phyloP scores from a whole-genome alignment of 2,797 vertebrate species.

The Myotis planiceps region DNA sequence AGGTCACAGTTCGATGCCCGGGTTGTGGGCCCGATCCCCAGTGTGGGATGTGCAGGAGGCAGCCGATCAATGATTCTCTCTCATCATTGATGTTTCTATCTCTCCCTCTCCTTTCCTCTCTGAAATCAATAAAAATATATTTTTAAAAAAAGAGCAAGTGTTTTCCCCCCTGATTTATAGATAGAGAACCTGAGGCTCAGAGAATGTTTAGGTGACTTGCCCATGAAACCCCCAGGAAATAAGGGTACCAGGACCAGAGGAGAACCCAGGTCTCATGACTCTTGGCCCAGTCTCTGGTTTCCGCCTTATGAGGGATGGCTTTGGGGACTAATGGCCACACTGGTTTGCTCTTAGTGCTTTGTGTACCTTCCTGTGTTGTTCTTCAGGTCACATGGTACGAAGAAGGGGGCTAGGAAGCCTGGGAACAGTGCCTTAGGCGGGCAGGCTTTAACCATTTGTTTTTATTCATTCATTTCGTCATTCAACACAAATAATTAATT shows the following conservation, averaged over 20 bases:
- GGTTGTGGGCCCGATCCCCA: no score
- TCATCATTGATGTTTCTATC: no score
- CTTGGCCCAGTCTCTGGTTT: not conserved
- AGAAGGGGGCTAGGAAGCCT: not conserved
- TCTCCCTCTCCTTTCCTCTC: no score
- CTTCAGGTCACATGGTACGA: not conserved
- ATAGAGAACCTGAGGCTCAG: not conserved
- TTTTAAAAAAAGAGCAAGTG: not conserved
- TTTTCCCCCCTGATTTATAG: not conserved
- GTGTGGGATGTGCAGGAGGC: no score
- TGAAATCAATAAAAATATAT: no score
- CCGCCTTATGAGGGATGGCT: not conserved
- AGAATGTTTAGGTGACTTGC: constrained; percentile 9
- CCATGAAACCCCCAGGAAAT: not conserved
- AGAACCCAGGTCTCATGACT: not conserved
- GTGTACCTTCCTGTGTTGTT: not conserved
- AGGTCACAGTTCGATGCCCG: no score
- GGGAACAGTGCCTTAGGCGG: not conserved
- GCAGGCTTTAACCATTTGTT: not conserved
- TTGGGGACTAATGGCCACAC: not conserved
- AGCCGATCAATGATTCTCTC: no score
- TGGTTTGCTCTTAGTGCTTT: not conserved
- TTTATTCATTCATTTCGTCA: not conserved
- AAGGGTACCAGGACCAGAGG: not conserved
- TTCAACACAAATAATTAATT: constrained; percentile 44